Base-by-base conservation (phyloP, 1,140 invertebrate species). In the Odontomachus brunneus region DNA sequence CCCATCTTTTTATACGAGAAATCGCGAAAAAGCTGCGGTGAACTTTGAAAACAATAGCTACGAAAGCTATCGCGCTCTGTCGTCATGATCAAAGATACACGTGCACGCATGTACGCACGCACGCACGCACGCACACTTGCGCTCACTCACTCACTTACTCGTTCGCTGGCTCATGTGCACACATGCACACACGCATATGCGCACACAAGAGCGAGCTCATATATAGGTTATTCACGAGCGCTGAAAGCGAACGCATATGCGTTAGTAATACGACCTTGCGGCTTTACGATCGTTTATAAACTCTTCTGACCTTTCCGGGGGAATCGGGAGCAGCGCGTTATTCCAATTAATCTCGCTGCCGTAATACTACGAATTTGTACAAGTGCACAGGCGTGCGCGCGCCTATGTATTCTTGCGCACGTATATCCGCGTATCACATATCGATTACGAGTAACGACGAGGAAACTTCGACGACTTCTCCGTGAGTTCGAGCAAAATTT, bases 191-290 rank as follows among this genome's bases (percentile, higher is more conserved):
- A 3, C 2, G 53, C 11, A n/a, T n/a, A n/a, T n/a, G 71, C 9
- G 29, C 29, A 7, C 17, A 55, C 22, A 26, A 15, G 15, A 2
- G 7, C 3, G 53, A 5, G 59, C 9, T 11, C 22, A 7, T 17
- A 44, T 62, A 53, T 84, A 74, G 55, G 62, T 82, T 84, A 90
- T 83, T 90, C 83, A 85, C 62, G 76, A 74, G 57, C 71, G 38
- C 29, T 69, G 84, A 88, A 89, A 88, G 76, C 85, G 85, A 82
- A 84, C 76, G 84, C 84, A 87, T 84, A 84, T 83, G 85, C 85
- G 82, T 89, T 88, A 69, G 88, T 91, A 89, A 90, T 88, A 89
- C 85, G 89, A 87, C 84, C 88, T 90, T 91, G 86, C 84, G 85
- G 89, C 88, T 86, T 85, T 80, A 88, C 89, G 87, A 76, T 84